Percentiles rank a stretch among this genome's conserved stretches.
Conservation (phyloP, 2,113 vertebrate species). For the Plotosus lineatus region DNA sequence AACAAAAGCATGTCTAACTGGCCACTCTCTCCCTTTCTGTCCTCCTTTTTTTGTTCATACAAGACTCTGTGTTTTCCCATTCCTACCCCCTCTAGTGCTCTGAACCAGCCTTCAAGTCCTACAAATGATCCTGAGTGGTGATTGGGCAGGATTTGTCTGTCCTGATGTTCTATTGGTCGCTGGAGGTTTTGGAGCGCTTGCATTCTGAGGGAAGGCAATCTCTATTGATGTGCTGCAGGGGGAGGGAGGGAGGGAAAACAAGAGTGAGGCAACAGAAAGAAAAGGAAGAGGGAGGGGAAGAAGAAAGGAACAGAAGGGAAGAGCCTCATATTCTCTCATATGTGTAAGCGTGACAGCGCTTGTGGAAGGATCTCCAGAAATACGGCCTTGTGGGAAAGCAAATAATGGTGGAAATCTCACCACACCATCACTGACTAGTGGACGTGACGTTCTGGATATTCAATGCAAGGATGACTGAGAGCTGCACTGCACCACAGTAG, state of each 20-base stretch:
- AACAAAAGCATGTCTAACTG: conserved; percentile 9
- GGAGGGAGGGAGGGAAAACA: conserved; percentile 51
- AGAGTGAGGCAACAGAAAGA: conserved; percentile 46
- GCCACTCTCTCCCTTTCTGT: not conserved
- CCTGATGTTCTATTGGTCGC: conserved; percentile 52
- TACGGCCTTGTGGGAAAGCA: conserved; percentile 47
- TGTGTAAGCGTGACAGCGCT: conserved; percentile 40
- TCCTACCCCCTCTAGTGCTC: conserved; percentile 34
- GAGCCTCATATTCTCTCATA: conserved; percentile 50
- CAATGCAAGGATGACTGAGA: conserved; percentile 34
- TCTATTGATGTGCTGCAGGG: conserved; percentile 48
- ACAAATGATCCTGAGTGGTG: conserved; percentile 35
- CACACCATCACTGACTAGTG: conserved; percentile 13
- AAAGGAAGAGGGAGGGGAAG: conserved; percentile 51
- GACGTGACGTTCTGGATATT: conserved; percentile 31
- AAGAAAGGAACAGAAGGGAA: conserved; percentile 49
- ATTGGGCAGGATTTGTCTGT: conserved; percentile 47
- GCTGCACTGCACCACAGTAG: conserved; percentile 55
- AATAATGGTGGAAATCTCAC: conserved; percentile 37
- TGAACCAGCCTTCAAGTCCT: conserved; percentile 39
- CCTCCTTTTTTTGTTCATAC: conserved; percentile 15
- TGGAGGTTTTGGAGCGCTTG: conserved; percentile 41
- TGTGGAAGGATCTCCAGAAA: conserved; percentile 23
- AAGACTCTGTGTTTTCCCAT: conserved; percentile 15
- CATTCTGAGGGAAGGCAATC: conserved; percentile 44